Evolutionary conservation across 2,113 vertebrate genomes (phyloP).

Genomic region (Loxodonta africana): DNA sequence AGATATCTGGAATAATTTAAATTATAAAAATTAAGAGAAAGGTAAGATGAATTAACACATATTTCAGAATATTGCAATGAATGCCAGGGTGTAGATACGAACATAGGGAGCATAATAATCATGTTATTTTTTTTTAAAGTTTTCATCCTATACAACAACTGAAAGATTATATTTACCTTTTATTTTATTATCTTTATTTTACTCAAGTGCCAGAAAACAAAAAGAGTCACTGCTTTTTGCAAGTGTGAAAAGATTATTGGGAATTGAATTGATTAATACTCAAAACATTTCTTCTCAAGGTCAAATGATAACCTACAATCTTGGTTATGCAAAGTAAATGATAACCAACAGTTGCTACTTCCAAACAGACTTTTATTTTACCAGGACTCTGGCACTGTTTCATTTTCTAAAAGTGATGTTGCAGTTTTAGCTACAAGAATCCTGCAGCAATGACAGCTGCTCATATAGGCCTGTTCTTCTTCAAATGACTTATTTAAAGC

Average conservation of each 20-base stretch:
- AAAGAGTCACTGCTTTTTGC: background rate
- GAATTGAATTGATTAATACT: conserved; percentile 42
- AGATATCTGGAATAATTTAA: background rate
- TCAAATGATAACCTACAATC: conserved; percentile 62
- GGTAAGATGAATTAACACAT: background rate
- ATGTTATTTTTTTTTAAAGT: background rate
- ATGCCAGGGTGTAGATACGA: background rate
- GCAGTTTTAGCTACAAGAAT: conserved; percentile 70
- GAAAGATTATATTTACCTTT: conserved; percentile 18
- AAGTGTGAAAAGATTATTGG: conserved; percentile 69
- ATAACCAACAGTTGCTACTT: conserved; percentile 59
- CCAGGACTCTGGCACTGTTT: conserved; percentile 17
- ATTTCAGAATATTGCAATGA: background rate
- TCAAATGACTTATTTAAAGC: conserved; percentile 77
- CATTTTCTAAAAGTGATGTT: conserved; percentile 72
- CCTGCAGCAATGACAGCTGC: conserved; percentile 52
- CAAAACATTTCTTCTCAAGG: conserved; percentile 66
- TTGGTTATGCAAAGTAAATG: conserved; percentile 45
- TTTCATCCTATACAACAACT: background rate
- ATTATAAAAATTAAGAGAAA: conserved; percentile 20
- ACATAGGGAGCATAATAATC: background rate
- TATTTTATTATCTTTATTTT: conserved; percentile 39
- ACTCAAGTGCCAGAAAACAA: background rate
- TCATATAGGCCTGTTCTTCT: conserved; percentile 42
- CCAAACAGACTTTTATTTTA: conserved; percentile 62